phyloP scores from a whole-genome alignment of 1,140 invertebrate species.

The Zaprionus davidi region DNA sequence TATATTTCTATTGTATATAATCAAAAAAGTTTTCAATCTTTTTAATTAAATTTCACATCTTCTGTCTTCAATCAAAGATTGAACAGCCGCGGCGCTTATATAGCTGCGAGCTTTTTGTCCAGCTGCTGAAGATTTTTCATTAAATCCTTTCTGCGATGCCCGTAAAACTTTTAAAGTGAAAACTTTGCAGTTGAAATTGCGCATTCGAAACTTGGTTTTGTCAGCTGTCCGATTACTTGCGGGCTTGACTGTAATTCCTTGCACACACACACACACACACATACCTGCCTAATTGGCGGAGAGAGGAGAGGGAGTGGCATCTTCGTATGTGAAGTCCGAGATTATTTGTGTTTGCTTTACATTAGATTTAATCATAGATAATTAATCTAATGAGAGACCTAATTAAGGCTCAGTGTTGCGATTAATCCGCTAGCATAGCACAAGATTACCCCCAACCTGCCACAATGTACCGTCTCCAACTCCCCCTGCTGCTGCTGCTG shows the following conservation, averaged over 20 bases:
- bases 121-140: conserved; percentile 1
- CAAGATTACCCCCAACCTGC: not conserved
- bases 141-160: not conserved
- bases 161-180: not conserved
- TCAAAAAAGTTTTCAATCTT: not conserved
- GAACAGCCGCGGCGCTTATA: not conserved
- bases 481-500: not conserved
- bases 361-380: conserved; percentile 33
- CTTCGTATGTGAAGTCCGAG: conserved; percentile 1
- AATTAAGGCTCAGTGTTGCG: conserved; percentile 18
- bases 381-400: conserved; percentile 33
- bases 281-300: conserved; percentile 33
- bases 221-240: conserved; percentile 23
- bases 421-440: conserved; percentile 12
- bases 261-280: not conserved
- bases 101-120: conserved; percentile 6
- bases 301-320: not conserved
- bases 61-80: not conserved
- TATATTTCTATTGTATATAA: not conserved
- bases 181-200: not conserved
- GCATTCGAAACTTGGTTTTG: not conserved
- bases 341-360: conserved; percentile 35
- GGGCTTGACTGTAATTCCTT: conserved; percentile 27
- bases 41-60: not conserved
- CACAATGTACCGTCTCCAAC: too few relatives aligned